Conservation (phyloP, 2,113 vertebrate species). For the Laterallus jamaicensis region DNA sequence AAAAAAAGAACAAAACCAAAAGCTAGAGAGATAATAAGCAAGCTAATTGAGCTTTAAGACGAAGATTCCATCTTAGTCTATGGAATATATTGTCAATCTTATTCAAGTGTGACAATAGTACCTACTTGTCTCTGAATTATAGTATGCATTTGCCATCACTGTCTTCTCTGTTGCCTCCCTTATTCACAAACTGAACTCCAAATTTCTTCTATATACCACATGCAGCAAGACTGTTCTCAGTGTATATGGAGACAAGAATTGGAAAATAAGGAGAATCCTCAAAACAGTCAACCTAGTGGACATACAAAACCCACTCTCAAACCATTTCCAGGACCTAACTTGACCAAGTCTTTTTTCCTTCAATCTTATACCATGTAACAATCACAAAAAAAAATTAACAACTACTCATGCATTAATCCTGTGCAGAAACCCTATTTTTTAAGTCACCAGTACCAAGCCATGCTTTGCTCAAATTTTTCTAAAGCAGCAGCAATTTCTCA, state of each 20-base stretch:
- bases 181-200: not conserved
- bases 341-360: not conserved
- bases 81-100: not conserved
- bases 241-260: not conserved
- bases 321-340: not conserved
- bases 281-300: not conserved
- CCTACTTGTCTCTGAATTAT: not conserved
- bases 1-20: not conserved
- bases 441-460: not conserved
- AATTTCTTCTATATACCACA: not conserved
- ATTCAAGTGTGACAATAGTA: not conserved
- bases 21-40: not conserved
- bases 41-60: not conserved
- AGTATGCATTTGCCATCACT: not conserved
- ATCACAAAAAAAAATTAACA: not conserved
- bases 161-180: not conserved
- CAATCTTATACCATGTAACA: not conserved
- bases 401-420: not conserved
- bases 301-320: not conserved
- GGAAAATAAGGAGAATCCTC: not conserved
- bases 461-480: rapidly evolving
- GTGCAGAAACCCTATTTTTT: not conserved
- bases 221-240: not conserved
- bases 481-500: not conserved
- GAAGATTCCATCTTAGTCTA: not conserved